Conservation (phyloP, 2,113 vertebrate species). For the Gorsachius goisagi region DNA sequence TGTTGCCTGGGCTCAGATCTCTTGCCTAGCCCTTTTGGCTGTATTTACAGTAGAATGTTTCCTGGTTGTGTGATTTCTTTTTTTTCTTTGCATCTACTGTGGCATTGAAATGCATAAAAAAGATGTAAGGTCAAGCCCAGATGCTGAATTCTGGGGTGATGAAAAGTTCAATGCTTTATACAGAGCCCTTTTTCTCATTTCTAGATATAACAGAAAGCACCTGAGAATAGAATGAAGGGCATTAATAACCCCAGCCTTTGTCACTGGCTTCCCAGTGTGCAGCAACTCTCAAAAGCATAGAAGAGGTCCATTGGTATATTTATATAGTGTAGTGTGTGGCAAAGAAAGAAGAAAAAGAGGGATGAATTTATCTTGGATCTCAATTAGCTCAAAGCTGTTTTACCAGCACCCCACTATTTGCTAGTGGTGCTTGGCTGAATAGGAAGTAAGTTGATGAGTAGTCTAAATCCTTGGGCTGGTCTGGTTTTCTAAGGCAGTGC, state of each 20-base stretch:
- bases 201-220: constrained; percentile 42
- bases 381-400: not conserved
- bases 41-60: not conserved
- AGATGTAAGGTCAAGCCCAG: not conserved
- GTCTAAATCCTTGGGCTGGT: not conserved
- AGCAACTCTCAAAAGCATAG: not conserved
- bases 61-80: not conserved
- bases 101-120: not conserved
- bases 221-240: constrained; percentile 53
- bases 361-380: not conserved
- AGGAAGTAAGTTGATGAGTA: not conserved
- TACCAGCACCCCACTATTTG: not conserved
- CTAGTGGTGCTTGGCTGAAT: not conserved
- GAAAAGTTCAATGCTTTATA: not conserved
- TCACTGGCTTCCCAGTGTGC: constrained; percentile 3
- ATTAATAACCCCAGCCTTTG: constrained; percentile 11
- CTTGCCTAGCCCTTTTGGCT: not conserved
- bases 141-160: not conserved
- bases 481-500: not conserved
- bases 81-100: not conserved
- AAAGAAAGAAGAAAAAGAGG: not conserved
- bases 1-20: not conserved
- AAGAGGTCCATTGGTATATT: not conserved
- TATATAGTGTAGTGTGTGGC: not conserved
- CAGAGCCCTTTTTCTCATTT: not conserved